phyloP scores from a whole-genome alignment of 1,140 invertebrate genomes.

The Formica exsecta region DNA sequence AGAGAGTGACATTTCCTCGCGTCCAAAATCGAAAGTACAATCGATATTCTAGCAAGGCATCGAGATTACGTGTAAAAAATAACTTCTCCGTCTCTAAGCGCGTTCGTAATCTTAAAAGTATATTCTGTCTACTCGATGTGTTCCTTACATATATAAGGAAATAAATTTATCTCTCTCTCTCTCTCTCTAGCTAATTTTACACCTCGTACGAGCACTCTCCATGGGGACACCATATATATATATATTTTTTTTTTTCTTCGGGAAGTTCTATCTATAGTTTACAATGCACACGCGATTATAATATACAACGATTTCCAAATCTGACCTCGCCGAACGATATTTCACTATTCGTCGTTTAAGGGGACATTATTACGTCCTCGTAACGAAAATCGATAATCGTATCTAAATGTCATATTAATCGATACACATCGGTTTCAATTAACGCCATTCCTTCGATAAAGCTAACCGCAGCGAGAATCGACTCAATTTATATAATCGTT shows the following conservation, averaged over 20 bases:
- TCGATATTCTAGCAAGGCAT: slow-evolving; percentile 70
- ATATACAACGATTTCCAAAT: slow-evolving; percentile 23
- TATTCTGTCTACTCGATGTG: slow-evolving; percentile 45
- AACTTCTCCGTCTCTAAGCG: slow-evolving; percentile 55
- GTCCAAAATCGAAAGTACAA: slow-evolving; percentile 48
- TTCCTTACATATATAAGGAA: slow-evolving; percentile 28
- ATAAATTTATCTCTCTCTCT: background rate
- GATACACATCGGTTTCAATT: slow-evolving; percentile 29
- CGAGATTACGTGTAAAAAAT: slow-evolving; percentile 73
- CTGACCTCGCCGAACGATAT: background rate
- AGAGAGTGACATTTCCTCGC: slow-evolving; percentile 16
- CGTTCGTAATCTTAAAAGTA: slow-evolving; percentile 38
- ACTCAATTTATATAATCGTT: slow-evolving; percentile 37
- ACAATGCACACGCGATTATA: slow-evolving; percentile 26
- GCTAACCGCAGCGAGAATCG: background rate
- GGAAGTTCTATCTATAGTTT: slow-evolving; percentile 28
- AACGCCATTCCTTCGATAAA: background rate
- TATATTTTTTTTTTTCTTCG: slow-evolving; percentile 2
- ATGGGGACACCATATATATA: background rate
- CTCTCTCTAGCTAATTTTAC: slow-evolving; percentile 11
- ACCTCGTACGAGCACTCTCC: slow-evolving; percentile 9
- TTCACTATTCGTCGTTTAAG: slow-evolving; percentile 24
- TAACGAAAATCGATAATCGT: slow-evolving; percentile 46
- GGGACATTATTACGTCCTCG: background rate
- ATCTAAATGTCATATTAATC: slow-evolving; percentile 17